Evolutionary conservation across 2,113 vertebrate species (phyloP).

Genomic region (Coryphaenoides rupestris): DNA sequence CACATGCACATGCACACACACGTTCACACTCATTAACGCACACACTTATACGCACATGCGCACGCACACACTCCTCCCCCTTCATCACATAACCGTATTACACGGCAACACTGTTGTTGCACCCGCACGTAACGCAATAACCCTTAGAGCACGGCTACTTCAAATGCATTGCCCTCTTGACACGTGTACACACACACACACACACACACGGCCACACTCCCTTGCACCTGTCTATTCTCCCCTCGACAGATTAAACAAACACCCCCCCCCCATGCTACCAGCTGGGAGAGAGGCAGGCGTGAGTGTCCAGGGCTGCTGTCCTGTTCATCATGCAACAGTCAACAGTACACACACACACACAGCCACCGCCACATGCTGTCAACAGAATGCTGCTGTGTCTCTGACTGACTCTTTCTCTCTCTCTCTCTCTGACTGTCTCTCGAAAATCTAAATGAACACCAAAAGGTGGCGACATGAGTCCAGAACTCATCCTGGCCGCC

Average conservation of each 20-base stretch:
- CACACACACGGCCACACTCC: background rate
- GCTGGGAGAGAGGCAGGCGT: constrained; percentile 35
- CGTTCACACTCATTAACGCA: no score
- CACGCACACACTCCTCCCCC: no score
- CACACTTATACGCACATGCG: no score
- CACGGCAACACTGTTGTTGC: no score
- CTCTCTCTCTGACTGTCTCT: background rate
- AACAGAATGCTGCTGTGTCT: constrained; percentile 3
- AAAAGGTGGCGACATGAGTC: constrained; percentile 49
- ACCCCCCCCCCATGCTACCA: constrained; percentile 16
- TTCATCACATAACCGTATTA: no score
- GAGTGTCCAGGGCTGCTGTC: constrained; percentile 17
- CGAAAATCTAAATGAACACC: constrained; percentile 16
- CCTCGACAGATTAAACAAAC: constrained; percentile 10
- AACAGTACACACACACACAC: constrained; percentile 46
- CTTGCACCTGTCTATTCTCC: constrained; percentile 15
- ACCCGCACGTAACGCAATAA: no score
- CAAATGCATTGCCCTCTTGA: no score
- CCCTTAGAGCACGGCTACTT: no score
- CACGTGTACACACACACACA: constrained; percentile 1
- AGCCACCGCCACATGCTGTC: constrained; percentile 39
- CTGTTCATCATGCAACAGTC: constrained; percentile 44
- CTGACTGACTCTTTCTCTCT: background rate
- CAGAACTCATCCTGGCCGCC: constrained; percentile 1
- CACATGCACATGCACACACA: constrained; percentile 11